Evolutionary conservation across 2,797 vertebrate genomes (phyloP).

Genomic region (Lepidocolaptes lacrymiger): DNA sequence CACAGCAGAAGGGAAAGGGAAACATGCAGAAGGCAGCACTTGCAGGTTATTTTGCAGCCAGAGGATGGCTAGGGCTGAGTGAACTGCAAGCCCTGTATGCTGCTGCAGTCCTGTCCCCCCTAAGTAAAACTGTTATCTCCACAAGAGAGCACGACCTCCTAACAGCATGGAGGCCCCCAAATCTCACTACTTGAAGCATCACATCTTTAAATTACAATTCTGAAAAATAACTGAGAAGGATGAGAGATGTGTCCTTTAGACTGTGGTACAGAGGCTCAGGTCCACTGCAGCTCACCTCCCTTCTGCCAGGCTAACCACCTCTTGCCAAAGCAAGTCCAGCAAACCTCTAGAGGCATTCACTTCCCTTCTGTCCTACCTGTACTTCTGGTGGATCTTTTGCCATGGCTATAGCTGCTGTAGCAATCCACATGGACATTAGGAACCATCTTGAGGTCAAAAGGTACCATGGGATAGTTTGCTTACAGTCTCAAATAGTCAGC

Average conservation of each 20-base stretch:
- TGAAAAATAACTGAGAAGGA: neutral
- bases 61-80: neutral
- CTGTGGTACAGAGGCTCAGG: neutral
- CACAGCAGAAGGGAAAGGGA: neutral
- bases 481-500: neutral
- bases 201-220: neutral
- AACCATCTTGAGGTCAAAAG: neutral
- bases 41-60: neutral
- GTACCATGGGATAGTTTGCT: neutral
- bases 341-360: neutral
- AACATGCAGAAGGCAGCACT: neutral
- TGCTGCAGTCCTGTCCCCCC: neutral
- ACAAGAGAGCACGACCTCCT: neutral
- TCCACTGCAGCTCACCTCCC: fast-evolving
- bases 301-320: neutral
- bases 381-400: neutral
- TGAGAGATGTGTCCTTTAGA: neutral
- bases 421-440: neutral
- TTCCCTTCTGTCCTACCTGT: neutral
- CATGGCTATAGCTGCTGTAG: neutral
- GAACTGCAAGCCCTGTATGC: neutral
- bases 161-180: neutral
- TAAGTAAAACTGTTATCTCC: neutral
- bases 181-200: neutral
- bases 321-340: neutral